A percentile compares a stretch with the other conserved stretches of the same genome.
These are phyloP conservation scores for Neoascia interrupta DNA, from an alignment of 2,888 invertebrate species.

Conservation along the genomic window DNA sequence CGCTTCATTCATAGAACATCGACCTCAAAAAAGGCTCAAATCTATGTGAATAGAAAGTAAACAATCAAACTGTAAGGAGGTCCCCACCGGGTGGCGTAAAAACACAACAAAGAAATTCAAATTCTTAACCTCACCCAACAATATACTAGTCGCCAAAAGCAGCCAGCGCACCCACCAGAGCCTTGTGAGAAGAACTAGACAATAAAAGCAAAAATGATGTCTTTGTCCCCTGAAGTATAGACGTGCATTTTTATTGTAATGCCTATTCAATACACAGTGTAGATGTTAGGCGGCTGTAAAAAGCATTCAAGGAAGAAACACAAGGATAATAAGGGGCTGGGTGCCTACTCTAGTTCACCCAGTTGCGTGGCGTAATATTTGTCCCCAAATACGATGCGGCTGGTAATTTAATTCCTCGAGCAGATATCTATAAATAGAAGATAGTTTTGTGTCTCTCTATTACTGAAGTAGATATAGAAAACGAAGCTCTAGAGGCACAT, in stretches of 20 bases:
- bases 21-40: constrained; percentile 39
- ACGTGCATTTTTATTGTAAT: too few species aligned
- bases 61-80: background rate
- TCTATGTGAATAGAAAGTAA: constrained; percentile 34
- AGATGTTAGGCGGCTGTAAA: background rate
- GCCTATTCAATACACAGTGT: background rate
- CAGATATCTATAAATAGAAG: constrained; percentile 28
- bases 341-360: constrained; percentile 31
- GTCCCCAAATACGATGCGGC: constrained; percentile 35
- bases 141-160: constrained; percentile 40
- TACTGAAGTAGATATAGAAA: background rate
- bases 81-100: constrained; percentile 4
- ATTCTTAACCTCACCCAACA: constrained; percentile 51
- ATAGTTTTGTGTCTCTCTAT: background rate
- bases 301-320: constrained; percentile 4
- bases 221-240: too few species aligned
- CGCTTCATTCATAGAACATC: constrained; percentile 24
- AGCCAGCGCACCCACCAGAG: background rate
- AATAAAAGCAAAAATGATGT: constrained; percentile 19
- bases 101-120: constrained; percentile 31
- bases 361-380: constrained; percentile 22
- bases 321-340: constrained; percentile 37
- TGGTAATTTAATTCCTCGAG: constrained; percentile 38
- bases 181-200: constrained; percentile 15
- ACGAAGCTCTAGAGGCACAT: background rate